A percentile compares a stretch with the other conserved stretches of the same genome.
These are phyloP conservation scores for Thumatha senex DNA, from an alignment of 2,888 invertebrate genomes.

Conservation along the genomic window DNA sequence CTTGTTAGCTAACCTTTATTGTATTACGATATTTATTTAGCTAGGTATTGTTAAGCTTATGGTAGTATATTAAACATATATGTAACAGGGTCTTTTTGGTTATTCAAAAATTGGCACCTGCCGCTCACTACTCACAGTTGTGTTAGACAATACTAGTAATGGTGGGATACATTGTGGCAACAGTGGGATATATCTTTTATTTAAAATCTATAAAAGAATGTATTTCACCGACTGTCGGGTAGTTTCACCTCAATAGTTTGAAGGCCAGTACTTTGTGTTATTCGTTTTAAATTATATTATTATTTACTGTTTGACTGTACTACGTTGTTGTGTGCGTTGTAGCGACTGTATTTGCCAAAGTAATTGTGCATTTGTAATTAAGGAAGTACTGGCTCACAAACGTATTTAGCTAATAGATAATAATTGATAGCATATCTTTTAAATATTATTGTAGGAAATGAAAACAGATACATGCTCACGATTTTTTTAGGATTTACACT, in stretches of 20 bases:
- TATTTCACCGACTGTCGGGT: conserved; percentile 55
- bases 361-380: conserved; percentile 69
- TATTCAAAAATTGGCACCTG: conserved; percentile 63
- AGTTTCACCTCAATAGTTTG: conserved; percentile 46
- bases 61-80: conserved; percentile 44
- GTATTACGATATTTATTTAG: conserved; percentile 32
- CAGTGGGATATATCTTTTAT: conserved; percentile 65
- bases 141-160: conserved; percentile 38
- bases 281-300: conserved; percentile 50
- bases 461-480: conserved; percentile 72
- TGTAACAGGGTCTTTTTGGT: conserved; percentile 74
- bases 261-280: conserved; percentile 56
- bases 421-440: conserved; percentile 63
- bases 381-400: conserved; percentile 63
- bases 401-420: conserved; percentile 49
- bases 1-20: conserved; percentile 28
- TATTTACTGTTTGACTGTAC: conserved; percentile 49
- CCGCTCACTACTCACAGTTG: conserved; percentile 51
- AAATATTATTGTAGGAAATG: conserved; percentile 49
- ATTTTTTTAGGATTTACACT: conserved; percentile 19
- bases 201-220: conserved; percentile 58
- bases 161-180: conserved; percentile 44
- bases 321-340: conserved; percentile 52
- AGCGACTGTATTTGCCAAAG: conserved; percentile 69
- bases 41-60: conserved; percentile 48